Percentiles rank a stretch among this genome's conserved stretches.
Conservation (phyloP, 2,797 vertebrate genomes). For the Salmo trutta region DNA sequence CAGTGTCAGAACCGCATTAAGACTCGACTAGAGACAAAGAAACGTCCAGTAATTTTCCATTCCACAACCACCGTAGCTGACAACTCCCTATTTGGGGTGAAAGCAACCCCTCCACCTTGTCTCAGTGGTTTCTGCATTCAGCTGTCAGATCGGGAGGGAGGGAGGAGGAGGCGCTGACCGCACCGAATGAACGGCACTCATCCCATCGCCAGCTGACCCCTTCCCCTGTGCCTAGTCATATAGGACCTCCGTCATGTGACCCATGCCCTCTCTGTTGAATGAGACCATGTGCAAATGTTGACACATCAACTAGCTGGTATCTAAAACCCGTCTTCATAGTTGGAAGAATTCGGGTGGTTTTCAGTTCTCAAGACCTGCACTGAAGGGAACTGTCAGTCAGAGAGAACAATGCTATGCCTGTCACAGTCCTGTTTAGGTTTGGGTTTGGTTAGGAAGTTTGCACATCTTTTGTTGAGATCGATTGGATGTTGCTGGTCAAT, state of each 20-base stretch:
- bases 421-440: not conserved
- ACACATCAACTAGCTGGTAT: conserved; percentile 8
- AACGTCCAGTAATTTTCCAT: not conserved
- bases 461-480: not conserved
- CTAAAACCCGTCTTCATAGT: not conserved
- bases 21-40: not conserved
- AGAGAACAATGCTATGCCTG: not conserved
- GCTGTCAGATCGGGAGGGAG: not conserved
- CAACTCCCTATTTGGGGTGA: not conserved
- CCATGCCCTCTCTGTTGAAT: conserved; percentile 2
- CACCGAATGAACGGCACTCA: not conserved
- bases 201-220: not conserved
- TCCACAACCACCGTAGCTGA: not conserved
- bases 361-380: not conserved
- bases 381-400: not conserved
- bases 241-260: not conserved
- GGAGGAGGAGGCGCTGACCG: not conserved
- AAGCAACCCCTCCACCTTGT: not conserved
- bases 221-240: not conserved
- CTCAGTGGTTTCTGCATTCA: not conserved
- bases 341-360: not conserved
- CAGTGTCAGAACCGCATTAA: not conserved
- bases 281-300: conserved; percentile 7
- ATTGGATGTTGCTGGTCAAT: not conserved
- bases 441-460: not conserved